Base-by-base conservation (phyloP, 2,797 vertebrate genomes). In the Melanitta fusca region DNA sequence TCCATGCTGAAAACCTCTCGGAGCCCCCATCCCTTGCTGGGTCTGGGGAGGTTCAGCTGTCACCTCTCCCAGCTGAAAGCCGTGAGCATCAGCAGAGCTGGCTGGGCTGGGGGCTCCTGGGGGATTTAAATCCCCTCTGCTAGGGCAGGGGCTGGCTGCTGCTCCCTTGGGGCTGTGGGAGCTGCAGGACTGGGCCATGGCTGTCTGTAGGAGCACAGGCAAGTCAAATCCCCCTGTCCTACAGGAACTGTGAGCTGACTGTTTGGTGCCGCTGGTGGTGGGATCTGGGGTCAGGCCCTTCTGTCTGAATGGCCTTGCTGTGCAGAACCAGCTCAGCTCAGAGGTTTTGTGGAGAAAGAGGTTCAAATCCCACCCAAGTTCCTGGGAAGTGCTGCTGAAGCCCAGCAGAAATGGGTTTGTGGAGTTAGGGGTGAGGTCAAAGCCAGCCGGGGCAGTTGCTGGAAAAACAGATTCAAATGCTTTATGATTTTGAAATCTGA, bases 151-250 rank as follows among this genome's bases (percentile, higher is more conserved):
- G 30, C 12, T 89, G 80, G 49, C 18, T 61, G 47, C 13, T 75
- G 80, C 30, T 21, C 3, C 4, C 3, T 21, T 34, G 28, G 66
- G 54, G 72, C 12, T 75, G 38, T 20, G 30, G 19, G 43, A 27
- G 27, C 8, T 0, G 2, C 2, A 3, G 75, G 38, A 13, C 20
- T 6, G 22, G 38, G 3, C 20, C 4, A 1, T 2, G 6, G 43
- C 13, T 8, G 24, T 82, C 20, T 3, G 2, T 0, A 10, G 25
- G 34, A 22, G 68, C 0, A 1, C 0, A 43, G 69, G 54, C 12
- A 68, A 38, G 30, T 58, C 13, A 28, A 17, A 60, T 13, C 43
- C 7, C 10, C 22, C 70, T 10, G 45, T 24, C 22, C 47, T 49
- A 24, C 47, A 49, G 47, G 47, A 49, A 4, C 47, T 81, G 65